phyloP scores from a whole-genome alignment of 2,797 vertebrate species.

The Brotula barbata region DNA sequence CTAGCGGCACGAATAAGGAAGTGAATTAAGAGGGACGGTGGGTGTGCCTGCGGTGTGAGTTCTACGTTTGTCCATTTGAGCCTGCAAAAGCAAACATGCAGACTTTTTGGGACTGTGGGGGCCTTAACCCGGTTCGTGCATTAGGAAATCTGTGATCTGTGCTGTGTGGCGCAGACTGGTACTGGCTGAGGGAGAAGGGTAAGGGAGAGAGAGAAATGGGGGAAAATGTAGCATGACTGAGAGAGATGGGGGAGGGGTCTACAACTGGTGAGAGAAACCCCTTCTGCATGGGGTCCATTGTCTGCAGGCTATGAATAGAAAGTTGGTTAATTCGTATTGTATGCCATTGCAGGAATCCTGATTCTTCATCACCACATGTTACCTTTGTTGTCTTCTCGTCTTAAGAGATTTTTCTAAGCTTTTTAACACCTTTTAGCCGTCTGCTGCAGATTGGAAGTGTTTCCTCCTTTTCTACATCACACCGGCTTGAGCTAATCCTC shows the following conservation, averaged over 20 bases:
- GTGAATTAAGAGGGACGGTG: constrained; percentile 26
- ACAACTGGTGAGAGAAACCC: constrained; percentile 44
- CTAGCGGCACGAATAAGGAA: constrained; percentile 51
- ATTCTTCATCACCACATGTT: constrained; percentile 25
- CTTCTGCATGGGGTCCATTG: constrained; percentile 50
- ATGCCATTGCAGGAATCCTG: not conserved
- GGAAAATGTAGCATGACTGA: constrained; percentile 23
- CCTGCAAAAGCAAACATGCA: constrained; percentile 1
- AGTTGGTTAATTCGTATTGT: constrained; percentile 43
- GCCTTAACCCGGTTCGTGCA: not conserved
- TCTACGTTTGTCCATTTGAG: constrained; percentile 2
- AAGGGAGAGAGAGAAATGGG: constrained; percentile 13
- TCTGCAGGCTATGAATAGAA: constrained; percentile 52
- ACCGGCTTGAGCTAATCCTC: constrained; percentile 52
- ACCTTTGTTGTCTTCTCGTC: constrained; percentile 7
- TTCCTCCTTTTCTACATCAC: constrained; percentile 29
- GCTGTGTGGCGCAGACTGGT: not conserved
- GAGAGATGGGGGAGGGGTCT: constrained; percentile 48
- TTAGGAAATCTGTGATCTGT: no score
- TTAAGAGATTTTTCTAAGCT: no score
- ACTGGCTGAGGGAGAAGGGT: constrained; percentile 13
- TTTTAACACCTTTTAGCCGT: constrained; percentile 30
- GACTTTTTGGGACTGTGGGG: no score
- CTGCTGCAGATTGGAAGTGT: constrained; percentile 30
- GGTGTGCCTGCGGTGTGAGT: constrained; percentile 3